Base-by-base conservation (phyloP, 1,140 invertebrate genomes). In the Chrysoperla carnea region DNA sequence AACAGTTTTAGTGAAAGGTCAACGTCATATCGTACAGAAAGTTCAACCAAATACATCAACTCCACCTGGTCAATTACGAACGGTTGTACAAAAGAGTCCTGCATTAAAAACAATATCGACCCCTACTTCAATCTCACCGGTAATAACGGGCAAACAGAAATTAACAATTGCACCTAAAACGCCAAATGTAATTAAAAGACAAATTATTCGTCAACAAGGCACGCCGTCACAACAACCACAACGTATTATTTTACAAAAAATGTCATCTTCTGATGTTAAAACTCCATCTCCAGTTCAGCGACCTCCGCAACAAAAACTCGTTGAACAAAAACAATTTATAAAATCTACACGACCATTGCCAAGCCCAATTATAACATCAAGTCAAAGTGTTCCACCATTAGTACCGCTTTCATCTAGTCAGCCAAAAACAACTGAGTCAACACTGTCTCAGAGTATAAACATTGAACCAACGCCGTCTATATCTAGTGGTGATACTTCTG, bases 341-440 rank as follows among this genome's bases (percentile, higher is more conserved):
- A 59, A 50, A 43, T 56, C 11, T 8, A 9, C 15, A 31, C n/a
- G 40, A 35, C 40, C 11, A 2, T 15, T 12, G 40, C 44, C 58
- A 2, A 36, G 51, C 5, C 49, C 51, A 6, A 38, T 50, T 6
- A 23, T 29, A 29, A 36, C 14, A 2, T 14, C 14, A 38, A 33
- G n/a, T 12, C 8, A 46, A 46, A 28, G 36, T 23, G 29, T 47
- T 35, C 47, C 51, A 17, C 48, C 51, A 11, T 41, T 49, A 9
- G 48, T 49, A 9, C 48, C 48, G 14, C 51, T 51, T 17, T 6
- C 57, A 50, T 36, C 65, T 60, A 45, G 53, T 51, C 17, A 59
- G 57, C 44, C 45, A 50, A 27, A 52, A 59, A 40, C 58, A 56
- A 43, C 49, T 51, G 43, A 14, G 56, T 52, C 13, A 55, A 56